These are phyloP conservation scores for Bibio marci DNA, from an alignment of 2,888 invertebrate genomes.

Conservation along the genomic window DNA sequence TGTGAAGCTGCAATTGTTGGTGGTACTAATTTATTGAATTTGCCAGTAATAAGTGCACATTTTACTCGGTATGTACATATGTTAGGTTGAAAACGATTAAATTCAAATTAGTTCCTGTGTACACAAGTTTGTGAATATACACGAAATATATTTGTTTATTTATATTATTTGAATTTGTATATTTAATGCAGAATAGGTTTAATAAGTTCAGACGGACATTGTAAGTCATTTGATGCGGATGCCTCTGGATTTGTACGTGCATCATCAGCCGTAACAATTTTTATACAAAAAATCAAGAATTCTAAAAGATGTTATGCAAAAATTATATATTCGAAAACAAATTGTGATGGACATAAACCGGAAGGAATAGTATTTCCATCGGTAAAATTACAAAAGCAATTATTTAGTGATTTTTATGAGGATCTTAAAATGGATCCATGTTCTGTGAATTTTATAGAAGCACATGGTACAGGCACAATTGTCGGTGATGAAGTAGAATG, in stretches of 20 bases:
- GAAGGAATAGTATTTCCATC: constrained; percentile 41
- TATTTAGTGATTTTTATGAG: constrained; percentile 45
- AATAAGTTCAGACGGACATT: constrained; percentile 67
- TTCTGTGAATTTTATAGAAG: constrained; percentile 63
- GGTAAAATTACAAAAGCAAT: constrained; percentile 41
- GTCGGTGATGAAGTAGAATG: constrained; percentile 69
- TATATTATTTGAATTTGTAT: too few relatives aligned
- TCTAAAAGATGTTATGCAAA: constrained; percentile 51
- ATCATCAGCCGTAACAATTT: constrained; percentile 69
- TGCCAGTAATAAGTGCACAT: constrained; percentile 77
- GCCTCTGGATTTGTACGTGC: constrained; percentile 73
- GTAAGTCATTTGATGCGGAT: constrained; percentile 77
- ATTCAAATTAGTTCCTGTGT: too few relatives aligned
- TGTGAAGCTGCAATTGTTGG: constrained; percentile 84
- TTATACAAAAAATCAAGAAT: too few relatives aligned
- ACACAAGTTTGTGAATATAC: too few relatives aligned
- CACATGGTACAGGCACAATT: constrained; percentile 67
- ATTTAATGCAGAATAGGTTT: constrained; percentile 60
- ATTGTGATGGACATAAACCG: constrained; percentile 61
- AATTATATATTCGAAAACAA: constrained; percentile 59
- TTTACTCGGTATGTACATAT: constrained; percentile 67
- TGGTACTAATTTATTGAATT: constrained; percentile 68
- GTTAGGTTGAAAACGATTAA: too few relatives aligned
- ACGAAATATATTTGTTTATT: too few relatives aligned
- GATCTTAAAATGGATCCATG: constrained; percentile 54